Evolutionary conservation across 2,797 vertebrate genomes (phyloP).

Genomic region (Siniperca scherzeri): DNA sequence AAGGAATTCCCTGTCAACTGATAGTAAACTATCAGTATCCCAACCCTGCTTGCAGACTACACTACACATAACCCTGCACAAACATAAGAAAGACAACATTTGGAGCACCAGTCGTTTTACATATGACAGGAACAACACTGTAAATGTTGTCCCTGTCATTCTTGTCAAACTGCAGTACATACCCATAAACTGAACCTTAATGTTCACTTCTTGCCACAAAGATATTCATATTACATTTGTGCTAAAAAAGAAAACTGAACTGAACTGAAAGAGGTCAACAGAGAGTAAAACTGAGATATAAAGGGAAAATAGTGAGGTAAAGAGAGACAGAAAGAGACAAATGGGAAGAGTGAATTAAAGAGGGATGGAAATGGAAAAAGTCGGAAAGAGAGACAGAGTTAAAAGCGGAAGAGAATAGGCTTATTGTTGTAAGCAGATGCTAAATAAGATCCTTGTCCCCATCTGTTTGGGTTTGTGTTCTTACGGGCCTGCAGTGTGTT

Average conservation of each 20-base stretch:
- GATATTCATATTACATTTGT: neutral
- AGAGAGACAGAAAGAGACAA: neutral
- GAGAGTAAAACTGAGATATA: neutral
- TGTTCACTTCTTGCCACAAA: neutral
- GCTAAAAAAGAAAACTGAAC: neutral
- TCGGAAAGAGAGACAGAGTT: neutral
- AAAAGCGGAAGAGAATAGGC: constrained; percentile 23
- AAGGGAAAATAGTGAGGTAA: neutral
- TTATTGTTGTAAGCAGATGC: constrained; percentile 23
- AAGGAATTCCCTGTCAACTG: too few relatives aligned
- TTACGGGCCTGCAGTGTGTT: neutral
- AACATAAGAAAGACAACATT: neutral
- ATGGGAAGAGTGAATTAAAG: neutral
- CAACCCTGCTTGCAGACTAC: too few relatives aligned
- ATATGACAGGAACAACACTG: neutral
- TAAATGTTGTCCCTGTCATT: too few relatives aligned
- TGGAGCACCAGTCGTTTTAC: neutral
- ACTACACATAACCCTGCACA: too few relatives aligned
- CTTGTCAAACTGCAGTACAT: neutral
- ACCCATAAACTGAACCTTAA: neutral
- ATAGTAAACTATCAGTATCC: too few relatives aligned
- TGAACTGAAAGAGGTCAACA: neutral
- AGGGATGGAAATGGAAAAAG: neutral
- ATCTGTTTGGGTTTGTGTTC: constrained; percentile 35
- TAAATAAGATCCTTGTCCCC: constrained; percentile 26